Evolutionary conservation across 53 echinoderm and acorn worm species (phyloP).

Genomic region (Holothuria leucospilota): DNA sequence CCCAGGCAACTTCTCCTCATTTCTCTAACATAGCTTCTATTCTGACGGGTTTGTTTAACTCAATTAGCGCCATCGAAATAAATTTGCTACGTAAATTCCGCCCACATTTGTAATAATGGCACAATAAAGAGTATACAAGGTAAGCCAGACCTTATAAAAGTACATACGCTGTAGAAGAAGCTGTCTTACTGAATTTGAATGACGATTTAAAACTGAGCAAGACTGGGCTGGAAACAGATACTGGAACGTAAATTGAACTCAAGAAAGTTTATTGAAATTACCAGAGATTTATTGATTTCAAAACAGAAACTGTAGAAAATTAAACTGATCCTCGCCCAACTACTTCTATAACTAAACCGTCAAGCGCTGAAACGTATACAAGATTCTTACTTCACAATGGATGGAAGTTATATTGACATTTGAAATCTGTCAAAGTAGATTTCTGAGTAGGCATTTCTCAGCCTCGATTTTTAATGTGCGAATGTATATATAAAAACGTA

Average conservation of each 20-base stretch:
- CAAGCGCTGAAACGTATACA: slow-evolving; percentile 5
- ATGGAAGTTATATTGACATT: slow-evolving; percentile 36
- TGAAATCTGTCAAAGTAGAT: slow-evolving; percentile 35
- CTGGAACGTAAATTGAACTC: slow-evolving; percentile 40
- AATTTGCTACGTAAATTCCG: slow-evolving; percentile 25
- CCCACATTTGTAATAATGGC: slow-evolving; percentile 1
- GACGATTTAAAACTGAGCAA: slow-evolving; percentile 19
- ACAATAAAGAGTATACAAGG: slow-evolving; percentile 1
- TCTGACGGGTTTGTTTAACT: slow-evolving; percentile 18
- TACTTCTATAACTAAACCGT: slow-evolving; percentile 26
- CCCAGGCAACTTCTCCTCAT: not conserved
- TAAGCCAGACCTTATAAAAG: slow-evolving; percentile 34
- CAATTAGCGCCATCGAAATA: slow-evolving; percentile 14
- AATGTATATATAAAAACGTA: slow-evolving; percentile 30
- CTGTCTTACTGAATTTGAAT: slow-evolving; percentile 11
- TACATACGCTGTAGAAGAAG: slow-evolving; percentile 14
- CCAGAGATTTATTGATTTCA: slow-evolving; percentile 45
- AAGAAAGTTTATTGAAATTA: slow-evolving; percentile 42
- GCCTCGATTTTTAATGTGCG: slow-evolving; percentile 22
- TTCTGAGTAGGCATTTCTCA: slow-evolving; percentile 6
- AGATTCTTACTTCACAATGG: slow-evolving; percentile 26
- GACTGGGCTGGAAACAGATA: not conserved
- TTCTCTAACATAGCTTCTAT: too few species aligned
- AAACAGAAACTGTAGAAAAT: slow-evolving; percentile 24
- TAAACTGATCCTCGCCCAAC: slow-evolving; percentile 14